Evolutionary conservation across 2,888 invertebrate genomes (phyloP).

Genomic region (Siphonodentalium dalli): DNA sequence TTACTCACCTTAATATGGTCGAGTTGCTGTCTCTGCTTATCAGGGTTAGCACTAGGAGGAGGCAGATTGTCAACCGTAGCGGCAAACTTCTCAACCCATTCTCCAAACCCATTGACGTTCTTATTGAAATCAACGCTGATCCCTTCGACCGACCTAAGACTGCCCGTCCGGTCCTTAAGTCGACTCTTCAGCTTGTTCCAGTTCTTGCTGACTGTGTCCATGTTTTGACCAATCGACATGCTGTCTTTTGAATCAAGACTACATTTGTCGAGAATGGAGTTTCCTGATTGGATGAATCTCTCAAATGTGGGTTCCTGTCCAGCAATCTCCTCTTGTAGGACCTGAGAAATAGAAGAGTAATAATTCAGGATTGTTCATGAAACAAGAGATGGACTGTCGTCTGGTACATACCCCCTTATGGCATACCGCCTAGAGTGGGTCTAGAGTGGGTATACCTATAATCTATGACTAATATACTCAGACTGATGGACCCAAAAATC

Average conservation of each 20-base stretch:
- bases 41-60: constrained; percentile 68
- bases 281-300: constrained; percentile 83
- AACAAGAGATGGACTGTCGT: too few relatives aligned
- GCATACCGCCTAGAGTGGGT: too few relatives aligned
- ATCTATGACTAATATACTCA: too few relatives aligned
- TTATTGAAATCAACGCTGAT: constrained; percentile 93
- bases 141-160: constrained; percentile 88
- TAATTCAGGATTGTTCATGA: too few relatives aligned
- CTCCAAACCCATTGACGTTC: constrained; percentile 80
- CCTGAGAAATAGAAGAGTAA: too few relatives aligned
- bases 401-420: too few relatives aligned
- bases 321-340: constrained; percentile 92
- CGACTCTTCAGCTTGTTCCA: constrained; percentile 80
- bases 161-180: constrained; percentile 65
- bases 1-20: constrained; percentile 77
- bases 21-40: constrained; percentile 82
- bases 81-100: constrained; percentile 85
- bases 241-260: constrained; percentile 66
- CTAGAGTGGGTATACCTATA: too few relatives aligned
- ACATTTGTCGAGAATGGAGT: constrained; percentile 74
- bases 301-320: constrained; percentile 89
- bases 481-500: too few relatives aligned
- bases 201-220: constrained; percentile 74
- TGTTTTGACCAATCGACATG: constrained; percentile 48
- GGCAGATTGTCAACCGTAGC: constrained; percentile 86